These are phyloP conservation scores for Aulostomus chinensis DNA, from an alignment of 2,797 vertebrate species.

Conservation along the genomic window DNA sequence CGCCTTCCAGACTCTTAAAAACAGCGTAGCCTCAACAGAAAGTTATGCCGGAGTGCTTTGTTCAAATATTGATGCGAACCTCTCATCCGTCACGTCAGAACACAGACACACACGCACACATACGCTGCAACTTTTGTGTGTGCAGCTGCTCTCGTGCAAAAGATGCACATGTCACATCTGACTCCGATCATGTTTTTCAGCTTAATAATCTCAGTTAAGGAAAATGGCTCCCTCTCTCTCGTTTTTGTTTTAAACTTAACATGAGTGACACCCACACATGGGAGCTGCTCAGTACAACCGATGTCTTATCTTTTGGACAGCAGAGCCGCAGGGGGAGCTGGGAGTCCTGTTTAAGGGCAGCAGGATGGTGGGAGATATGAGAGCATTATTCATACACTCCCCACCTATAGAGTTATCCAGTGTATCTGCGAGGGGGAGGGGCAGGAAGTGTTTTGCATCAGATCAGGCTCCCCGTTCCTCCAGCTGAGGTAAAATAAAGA, in stretches of 20 bases:
- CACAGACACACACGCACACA: slow-evolving; percentile 15
- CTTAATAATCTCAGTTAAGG: too few relatives aligned
- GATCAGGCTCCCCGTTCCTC: too few relatives aligned
- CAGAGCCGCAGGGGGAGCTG: slow-evolving; percentile 16
- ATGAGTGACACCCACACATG: slow-evolving; percentile 2
- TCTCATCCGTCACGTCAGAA: slow-evolving; percentile 67
- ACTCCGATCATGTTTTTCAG: background rate
- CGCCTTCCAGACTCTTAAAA: slow-evolving; percentile 47
- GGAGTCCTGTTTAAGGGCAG: slow-evolving; percentile 20
- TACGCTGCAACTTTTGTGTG: background rate
- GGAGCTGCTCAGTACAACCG: slow-evolving; percentile 4
- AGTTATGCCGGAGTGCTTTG: slow-evolving; percentile 63
- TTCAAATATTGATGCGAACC: slow-evolving; percentile 76
- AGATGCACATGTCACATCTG: background rate
- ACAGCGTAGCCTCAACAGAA: slow-evolving; percentile 54
- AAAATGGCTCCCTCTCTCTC: too few relatives aligned
- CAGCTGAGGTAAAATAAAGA: too few relatives aligned
- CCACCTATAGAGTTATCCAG: slow-evolving; percentile 4
- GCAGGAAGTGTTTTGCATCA: too few relatives aligned
- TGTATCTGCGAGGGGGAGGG: background rate
- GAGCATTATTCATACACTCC: background rate
- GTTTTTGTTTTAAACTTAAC: slow-evolving; percentile 5
- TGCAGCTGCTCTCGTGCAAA: background rate
- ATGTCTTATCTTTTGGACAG: slow-evolving; percentile 21
- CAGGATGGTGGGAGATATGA: slow-evolving; percentile 24